Conservation (phyloP, 2,888 invertebrate genomes). For the Hedya salicella region DNA sequence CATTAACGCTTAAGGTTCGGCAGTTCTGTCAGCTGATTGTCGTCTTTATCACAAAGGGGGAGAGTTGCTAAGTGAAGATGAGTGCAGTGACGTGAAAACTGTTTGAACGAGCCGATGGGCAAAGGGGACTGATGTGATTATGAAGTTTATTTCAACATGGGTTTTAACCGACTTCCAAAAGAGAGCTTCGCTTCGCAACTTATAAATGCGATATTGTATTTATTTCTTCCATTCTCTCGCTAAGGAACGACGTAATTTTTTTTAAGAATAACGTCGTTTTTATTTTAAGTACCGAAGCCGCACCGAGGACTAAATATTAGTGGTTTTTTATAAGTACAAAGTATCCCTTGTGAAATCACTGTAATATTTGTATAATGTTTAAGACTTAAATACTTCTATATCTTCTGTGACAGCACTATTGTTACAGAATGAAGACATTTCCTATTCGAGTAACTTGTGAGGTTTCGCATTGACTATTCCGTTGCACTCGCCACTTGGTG, state of each 20-base stretch:
- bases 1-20: slow-evolving; percentile 18
- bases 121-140: slow-evolving; percentile 23
- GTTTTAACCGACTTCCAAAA: background rate
- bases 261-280: too few species aligned
- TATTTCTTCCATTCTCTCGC: too few species aligned
- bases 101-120: slow-evolving; percentile 1
- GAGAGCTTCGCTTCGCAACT: background rate
- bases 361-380: too few species aligned
- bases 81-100: slow-evolving; percentile 7
- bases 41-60: slow-evolving; percentile 5
- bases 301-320: too few species aligned
- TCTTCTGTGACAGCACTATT: background rate
- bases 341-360: too few species aligned
- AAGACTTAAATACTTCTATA: background rate
- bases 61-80: background rate
- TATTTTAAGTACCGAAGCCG: too few species aligned
- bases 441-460: slow-evolving; percentile 43
- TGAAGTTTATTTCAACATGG: slow-evolving; percentile 1
- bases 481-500: slow-evolving; percentile 48
- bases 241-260: too few species aligned
- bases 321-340: too few species aligned
- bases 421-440: slow-evolving; percentile 1
- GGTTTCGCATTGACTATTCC: slow-evolving; percentile 50
- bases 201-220: too few species aligned
- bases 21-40: slow-evolving; percentile 13